Base-by-base conservation (phyloP, 2,797 vertebrate species). In the Strix occidentalis region DNA sequence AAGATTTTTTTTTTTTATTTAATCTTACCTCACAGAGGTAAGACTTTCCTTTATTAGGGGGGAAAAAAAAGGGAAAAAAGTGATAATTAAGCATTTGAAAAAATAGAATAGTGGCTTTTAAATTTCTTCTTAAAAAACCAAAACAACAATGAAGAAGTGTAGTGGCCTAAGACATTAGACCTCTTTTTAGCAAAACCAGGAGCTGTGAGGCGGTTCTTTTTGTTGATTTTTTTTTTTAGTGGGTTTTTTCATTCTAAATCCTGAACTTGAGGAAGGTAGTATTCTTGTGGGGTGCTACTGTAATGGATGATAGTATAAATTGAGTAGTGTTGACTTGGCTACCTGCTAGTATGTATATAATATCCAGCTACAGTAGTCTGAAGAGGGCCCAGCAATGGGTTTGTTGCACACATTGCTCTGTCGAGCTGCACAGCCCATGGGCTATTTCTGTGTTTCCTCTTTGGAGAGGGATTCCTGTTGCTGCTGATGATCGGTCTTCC, bases 261-360 rank as follows among this genome's bases (percentile, higher is more conserved):
- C 35, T 76, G 58, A 11, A 16, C 31, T 60, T 57, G 45, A 56
- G 24, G 64, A 64, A 45, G 25, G 14, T 11, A 7, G 5, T 51
- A 2, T 21, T 79, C 17, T 25, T 31, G 13, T 19, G 17, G 11
- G 43, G 12, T n/a, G 2, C 33, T 54, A 3, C 35, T 84, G 0
- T 63, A 3, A 7, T 12, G n/a, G 29, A 4, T 35, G 13, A 13
- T 8, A 13, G 16, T 9, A 26, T 35, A 16, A 33, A 9, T 1
- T 11, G n/a, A 31, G 50, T 7, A 29, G 29, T n/a, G 64, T 8
- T 60, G 35, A 45, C 60, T 28, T 26, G 35, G 8, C 48, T 70
- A 0, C 37, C 48, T 70, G 41, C 5, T 60, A 0, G 39, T 57
- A 1, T 0, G 0, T 10, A 0, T 16, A 0, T 5, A 8, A 4